These are phyloP conservation scores for Sebastes cheni DNA, from an alignment of 2,797 vertebrate species.

Conservation along the genomic window DNA sequence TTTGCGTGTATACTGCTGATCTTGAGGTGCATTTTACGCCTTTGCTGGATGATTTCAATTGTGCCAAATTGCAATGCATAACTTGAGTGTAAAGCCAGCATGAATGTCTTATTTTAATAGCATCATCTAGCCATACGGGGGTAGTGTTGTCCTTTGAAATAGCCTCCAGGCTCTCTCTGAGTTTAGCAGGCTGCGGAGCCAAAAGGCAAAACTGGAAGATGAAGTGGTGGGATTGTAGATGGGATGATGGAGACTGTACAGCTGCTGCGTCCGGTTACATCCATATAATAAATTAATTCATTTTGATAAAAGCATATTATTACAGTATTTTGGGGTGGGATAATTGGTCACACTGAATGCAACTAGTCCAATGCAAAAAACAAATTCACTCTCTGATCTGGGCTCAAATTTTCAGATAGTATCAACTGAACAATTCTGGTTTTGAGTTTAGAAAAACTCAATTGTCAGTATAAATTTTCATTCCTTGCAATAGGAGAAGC, in stretches of 20 bases:
- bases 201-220: neutral
- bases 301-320: neutral
- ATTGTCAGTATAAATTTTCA: neutral
- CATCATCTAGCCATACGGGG: constrained; percentile 68
- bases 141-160: constrained; percentile 78
- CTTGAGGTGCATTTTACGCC: neutral
- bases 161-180: neutral
- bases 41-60: neutral
- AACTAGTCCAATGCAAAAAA: neutral
- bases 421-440: neutral
- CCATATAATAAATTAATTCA: neutral
- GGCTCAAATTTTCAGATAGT: neutral
- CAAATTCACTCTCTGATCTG: neutral
- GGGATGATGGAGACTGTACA: neutral
- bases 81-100: neutral
- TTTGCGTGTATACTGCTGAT: neutral
- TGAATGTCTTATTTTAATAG: neutral
- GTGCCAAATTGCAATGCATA: neutral
- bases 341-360: neutral
- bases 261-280: neutral
- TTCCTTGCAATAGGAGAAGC: neutral
- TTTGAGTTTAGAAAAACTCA: neutral
- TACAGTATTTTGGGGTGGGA: neutral
- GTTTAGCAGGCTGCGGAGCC: neutral
- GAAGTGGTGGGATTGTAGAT: neutral